These are phyloP conservation scores for Ammodytes dubius DNA, from an alignment of 2,113 vertebrate species.

Conservation along the genomic window DNA sequence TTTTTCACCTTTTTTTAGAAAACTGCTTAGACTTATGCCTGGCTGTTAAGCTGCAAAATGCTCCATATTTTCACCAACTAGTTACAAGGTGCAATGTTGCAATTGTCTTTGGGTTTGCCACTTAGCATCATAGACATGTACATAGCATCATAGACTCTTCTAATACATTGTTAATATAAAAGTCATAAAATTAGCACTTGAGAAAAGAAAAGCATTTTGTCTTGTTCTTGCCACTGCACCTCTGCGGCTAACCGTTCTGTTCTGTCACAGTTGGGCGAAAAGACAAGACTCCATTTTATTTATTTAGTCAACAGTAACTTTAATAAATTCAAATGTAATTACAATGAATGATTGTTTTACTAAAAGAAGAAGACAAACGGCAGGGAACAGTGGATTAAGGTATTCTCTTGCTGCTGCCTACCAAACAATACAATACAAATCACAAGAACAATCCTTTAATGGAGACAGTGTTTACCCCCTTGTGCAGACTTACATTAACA, in stretches of 20 bases:
- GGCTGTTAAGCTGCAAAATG: too few relatives aligned
- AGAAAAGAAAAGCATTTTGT: not conserved
- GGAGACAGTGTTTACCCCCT: not conserved
- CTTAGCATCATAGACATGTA: too few relatives aligned
- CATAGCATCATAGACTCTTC: not conserved
- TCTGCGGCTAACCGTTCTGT: not conserved
- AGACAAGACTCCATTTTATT: not conserved
- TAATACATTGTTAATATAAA: not conserved
- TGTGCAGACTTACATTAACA: not conserved
- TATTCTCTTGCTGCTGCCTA: not conserved
- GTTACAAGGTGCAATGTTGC: too few relatives aligned
- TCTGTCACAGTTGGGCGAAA: not conserved
- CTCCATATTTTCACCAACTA: too few relatives aligned
- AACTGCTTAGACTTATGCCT: too few relatives aligned
- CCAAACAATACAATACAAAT: constrained; percentile 10
- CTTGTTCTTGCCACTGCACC: not conserved
- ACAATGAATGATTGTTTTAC: not conserved
- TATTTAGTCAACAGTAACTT: constrained; percentile 8
- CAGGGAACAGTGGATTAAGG: not conserved
- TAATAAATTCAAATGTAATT: constrained; percentile 5
- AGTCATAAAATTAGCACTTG: not conserved
- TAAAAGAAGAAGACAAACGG: not conserved
- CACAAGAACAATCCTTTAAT: constrained; percentile 2
- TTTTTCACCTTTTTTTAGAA: too few relatives aligned
- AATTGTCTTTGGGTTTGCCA: too few relatives aligned